Percentiles rank a stretch among this genome's conserved stretches.
phyloP scores from a whole-genome alignment of 2,113 vertebrate genomes.

The Sporophila hypoxantha region DNA sequence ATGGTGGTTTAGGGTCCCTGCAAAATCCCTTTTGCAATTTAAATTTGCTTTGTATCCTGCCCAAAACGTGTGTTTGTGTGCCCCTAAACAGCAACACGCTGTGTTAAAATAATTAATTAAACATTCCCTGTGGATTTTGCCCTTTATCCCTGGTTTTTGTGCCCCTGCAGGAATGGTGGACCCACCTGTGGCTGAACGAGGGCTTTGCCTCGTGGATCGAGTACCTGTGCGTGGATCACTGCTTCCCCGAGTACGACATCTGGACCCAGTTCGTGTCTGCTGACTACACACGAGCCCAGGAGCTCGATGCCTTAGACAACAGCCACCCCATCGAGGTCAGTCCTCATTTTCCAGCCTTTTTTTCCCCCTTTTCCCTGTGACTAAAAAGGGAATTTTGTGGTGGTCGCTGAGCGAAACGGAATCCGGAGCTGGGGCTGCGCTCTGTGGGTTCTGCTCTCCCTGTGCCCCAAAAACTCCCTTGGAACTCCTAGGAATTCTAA shows the following conservation, averaged over 20 bases:
- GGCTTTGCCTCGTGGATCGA: conserved; percentile 99
- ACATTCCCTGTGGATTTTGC: not conserved
- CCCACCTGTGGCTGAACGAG: conserved; percentile 97
- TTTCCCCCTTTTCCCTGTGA: not conserved
- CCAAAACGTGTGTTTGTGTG: not conserved
- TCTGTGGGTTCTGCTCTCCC: not conserved
- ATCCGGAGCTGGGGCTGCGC: not conserved
- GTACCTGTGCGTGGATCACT: conserved; percentile 96
- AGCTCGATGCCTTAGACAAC: conserved; percentile 96
- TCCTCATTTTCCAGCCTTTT: rapidly evolving
- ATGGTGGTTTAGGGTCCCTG: not conserved
- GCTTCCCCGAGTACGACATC: conserved; percentile 98
- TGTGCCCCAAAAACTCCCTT: no score
- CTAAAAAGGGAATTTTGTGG: not conserved
- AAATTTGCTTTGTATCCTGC: not conserved
- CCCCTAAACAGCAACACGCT: not conserved
- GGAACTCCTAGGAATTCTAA: no score
- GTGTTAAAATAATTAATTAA: no score
- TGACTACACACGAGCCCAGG: conserved; percentile 93
- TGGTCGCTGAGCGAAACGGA: rapidly evolving
- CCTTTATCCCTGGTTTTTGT: not conserved
- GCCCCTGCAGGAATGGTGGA: conserved; percentile 93
- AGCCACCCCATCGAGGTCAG: conserved; percentile 89
- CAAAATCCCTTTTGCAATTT: not conserved
- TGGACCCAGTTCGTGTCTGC: conserved; percentile 99